Evolutionary conservation across 2,113 vertebrate genomes (phyloP).

Genomic region (Todiramphus saurophagus): DNA sequence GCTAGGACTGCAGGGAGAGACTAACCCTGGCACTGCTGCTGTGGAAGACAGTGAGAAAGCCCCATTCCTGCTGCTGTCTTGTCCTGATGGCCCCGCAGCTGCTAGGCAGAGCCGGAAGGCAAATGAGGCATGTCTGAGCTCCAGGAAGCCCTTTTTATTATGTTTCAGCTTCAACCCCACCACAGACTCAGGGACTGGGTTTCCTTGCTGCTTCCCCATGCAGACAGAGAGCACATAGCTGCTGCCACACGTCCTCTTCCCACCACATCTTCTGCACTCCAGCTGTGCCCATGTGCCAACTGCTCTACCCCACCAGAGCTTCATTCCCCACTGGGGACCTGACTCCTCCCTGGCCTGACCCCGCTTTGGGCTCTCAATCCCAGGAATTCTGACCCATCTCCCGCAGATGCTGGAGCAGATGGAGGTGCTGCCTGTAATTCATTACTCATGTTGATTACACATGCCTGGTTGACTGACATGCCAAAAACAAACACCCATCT

Average conservation of each 20-base stretch:
- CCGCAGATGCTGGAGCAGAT: not conserved
- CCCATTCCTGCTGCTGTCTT: fast-evolving
- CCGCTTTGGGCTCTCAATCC: fast-evolving
- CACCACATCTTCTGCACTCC: fast-evolving
- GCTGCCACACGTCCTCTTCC: not conserved
- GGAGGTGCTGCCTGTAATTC: not conserved
- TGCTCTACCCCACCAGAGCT: fast-evolving
- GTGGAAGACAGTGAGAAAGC: not conserved
- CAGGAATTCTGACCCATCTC: not conserved
- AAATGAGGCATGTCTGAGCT: fast-evolving
- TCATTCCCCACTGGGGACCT: not conserved
- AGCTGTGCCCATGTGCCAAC: not conserved
- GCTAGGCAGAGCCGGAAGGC: not conserved
- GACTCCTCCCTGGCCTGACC: not conserved
- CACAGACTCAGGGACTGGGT: not conserved
- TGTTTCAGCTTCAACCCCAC: not conserved
- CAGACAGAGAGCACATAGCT: not conserved
- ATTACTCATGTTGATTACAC: not conserved
- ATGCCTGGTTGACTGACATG: not conserved
- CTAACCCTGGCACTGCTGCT: not conserved
- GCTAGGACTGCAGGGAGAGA: not conserved
- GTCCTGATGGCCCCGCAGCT: fast-evolving
- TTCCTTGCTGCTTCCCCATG: not conserved
- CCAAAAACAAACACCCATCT: not conserved
- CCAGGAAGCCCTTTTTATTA: not conserved